Base-by-base conservation (phyloP, 2,113 vertebrate species). In the Bucco capensis region DNA sequence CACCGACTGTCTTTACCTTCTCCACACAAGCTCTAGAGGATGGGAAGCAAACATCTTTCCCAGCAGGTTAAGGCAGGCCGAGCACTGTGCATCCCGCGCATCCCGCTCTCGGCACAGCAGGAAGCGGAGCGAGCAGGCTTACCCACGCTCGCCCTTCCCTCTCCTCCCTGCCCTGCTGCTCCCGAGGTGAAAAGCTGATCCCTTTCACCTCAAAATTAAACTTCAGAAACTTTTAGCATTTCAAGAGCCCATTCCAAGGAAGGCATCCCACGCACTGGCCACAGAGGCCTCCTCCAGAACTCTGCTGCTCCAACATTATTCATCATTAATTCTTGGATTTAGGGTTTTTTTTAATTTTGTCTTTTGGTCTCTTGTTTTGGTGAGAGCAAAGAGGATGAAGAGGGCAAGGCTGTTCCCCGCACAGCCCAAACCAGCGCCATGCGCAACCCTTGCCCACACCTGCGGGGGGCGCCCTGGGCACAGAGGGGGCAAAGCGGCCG, bases 211-310 rank as follows among this genome's bases (percentile, higher is more conserved):
- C 78, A 27, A 35, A 86, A 84, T 12, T 65, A 88, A 60, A 96
- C 90, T 96, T 97, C 90, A 67, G 74, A 86, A 87, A 91, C 82
- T 95, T 93, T 85, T 28, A 23, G 53, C 91, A 84, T 70, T 69
- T 65, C 73, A 88, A 89, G 50, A 89, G 69, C 74, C 62, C 56
- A 46, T 75, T 79, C 64, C 65, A 51, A n/a, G 31, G 6, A 18
- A 64, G 70, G 75, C 24, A 82, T 66, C 73, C 83, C 47, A 30
- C 42, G 65, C 88, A 88, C 64, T 53, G 53, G 61, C 54, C 57
- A 51, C 56, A 33, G 75, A 87, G 66, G 69, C 88, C 49, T 84
- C 91, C 95, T 58, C 77, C 15, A 44, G 86, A 83, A 73, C 67
- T 38, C 75, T 44, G 38, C 83, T 35, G 88, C 54, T 71, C 73